phyloP scores from a whole-genome alignment of 2,797 vertebrate genomes.

The Scomberomorus guttatus region DNA sequence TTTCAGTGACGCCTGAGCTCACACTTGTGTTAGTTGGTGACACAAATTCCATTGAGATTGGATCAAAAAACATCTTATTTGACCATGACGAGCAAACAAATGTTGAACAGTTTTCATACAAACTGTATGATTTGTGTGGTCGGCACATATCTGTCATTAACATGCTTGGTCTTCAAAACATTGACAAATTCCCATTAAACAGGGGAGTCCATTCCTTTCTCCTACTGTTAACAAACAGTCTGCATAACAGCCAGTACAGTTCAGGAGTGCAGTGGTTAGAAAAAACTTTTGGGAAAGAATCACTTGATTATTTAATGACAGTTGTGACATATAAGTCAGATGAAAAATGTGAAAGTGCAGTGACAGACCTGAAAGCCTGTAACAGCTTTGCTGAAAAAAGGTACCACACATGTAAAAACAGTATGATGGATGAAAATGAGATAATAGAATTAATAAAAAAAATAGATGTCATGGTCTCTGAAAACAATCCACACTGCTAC shows the following conservation, averaged over 20 bases:
- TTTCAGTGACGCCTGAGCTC: slow-evolving; percentile 53
- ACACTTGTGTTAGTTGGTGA: slow-evolving; percentile 62
- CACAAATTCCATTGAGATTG: slow-evolving; percentile 22
- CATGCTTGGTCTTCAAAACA: slow-evolving; percentile 32
- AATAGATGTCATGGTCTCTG: slow-evolving; percentile 56
- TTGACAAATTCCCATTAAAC: slow-evolving; percentile 6
- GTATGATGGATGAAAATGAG: slow-evolving; percentile 34
- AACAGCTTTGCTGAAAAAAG: slow-evolving; percentile 40
- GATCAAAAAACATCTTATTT: slow-evolving; percentile 51
- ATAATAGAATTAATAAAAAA: slow-evolving; percentile 50
- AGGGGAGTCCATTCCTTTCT: slow-evolving; percentile 65
- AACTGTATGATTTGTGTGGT: slow-evolving; percentile 53
- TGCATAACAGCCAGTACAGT: slow-evolving; percentile 45
- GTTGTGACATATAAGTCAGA: slow-evolving; percentile 48
- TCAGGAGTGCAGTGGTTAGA: slow-evolving; percentile 54
- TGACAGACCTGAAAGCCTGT: slow-evolving; percentile 45
- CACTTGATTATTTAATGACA: slow-evolving; percentile 37
- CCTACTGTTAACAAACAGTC: slow-evolving; percentile 66
- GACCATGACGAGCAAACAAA: slow-evolving; percentile 1
- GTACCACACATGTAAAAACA: slow-evolving; percentile 60
- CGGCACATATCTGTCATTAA: slow-evolving; percentile 53
- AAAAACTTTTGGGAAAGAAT: slow-evolving; percentile 42
- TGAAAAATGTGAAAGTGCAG: slow-evolving; percentile 35
- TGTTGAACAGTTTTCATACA: slow-evolving; percentile 29
- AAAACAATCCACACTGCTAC: slow-evolving; percentile 32